Evolutionary conservation across 64 coral and sea anemone genomes (phyloP), one percentile per base, ranked within the genome.

Genomic region (Cladopsammia gracilis): DNA sequence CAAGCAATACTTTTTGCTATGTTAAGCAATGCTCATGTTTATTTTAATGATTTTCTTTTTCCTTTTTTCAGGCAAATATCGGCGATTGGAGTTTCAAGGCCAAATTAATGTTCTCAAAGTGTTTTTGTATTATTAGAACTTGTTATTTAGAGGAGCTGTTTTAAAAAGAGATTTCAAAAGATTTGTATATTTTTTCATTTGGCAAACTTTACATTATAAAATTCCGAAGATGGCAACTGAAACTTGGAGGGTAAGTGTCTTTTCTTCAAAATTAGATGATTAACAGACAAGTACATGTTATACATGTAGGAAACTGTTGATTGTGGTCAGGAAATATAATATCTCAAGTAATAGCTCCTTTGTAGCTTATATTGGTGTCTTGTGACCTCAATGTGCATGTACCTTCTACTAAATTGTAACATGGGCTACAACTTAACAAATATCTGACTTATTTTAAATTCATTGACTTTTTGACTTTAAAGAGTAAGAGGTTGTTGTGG

Each of bases 171-270:
- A 84, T 64, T 73, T 71, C 87, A 87, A 61, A 88, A 51, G 86
- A 78, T 94, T 94, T 94, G 69, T 64, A 82, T 94, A 49, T 82
- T 91, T 69, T 91, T 58, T 77, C 14, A 77, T 92, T 79, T 75
- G 67, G 83, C 76, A 93, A 64, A 57, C 69, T 46, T 34, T 34
- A 53, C 72, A 61, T 88, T 58, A 59, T 64, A 59, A 25, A 94
- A 82, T 94, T 78, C 70, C 73, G 59, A 89, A 89, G 66, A 94
- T 94, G 92, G 73, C 92, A 89, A 94, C 92, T 54, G 92, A 89
- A 14, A 94, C 88, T 87, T 94, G 92, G 92, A 88, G 65, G 92
- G 92, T 94, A 62, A 89, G 92, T 67, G n/a, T 49, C 9, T 18
- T 11, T 59, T 24, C 26, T 79, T 5, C 34, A 34, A 34, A 25